Base-by-base conservation (phyloP, 2,888 invertebrate species). In the Phengaris alcon region DNA sequence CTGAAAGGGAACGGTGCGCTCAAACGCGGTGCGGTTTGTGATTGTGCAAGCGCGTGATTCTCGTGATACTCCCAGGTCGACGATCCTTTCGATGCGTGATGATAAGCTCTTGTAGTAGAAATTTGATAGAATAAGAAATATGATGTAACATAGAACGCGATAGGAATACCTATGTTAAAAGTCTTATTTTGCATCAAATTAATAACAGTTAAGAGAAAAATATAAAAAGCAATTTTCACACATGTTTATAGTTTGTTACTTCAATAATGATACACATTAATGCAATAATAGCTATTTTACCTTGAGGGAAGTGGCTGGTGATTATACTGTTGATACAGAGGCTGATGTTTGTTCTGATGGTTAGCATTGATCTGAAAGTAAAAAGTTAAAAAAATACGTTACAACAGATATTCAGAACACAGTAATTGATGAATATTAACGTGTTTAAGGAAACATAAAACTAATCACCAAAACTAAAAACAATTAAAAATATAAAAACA, bases 251-350 rank as follows among this genome's bases (percentile, higher is more conserved):
- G 6, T 51, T 72, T 35, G 22, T 13, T 35, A 52, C 22, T 22
- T 52, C 9, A 72, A 35, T 22, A 13, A 35, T 52, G 52, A 64
- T 64, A 35, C 10, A 48, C 12, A 52, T 72, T 72, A 10, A 15
- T 22, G 7, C 55, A 57, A 48, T 48, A 69, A 48, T 75, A 70
- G 12, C 74, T 74, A 79, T 85, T 52, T 80, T 80, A 93, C 93
- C 93, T 88, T 75, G 87, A 79, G 15, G 88, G 84, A 78, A 90
- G 84, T 5, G 91, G 93, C 79, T 92, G 92, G 80, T 90, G 93
- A 80, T 90, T 91, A 79, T 90, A 86, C 77, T 90, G 91, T 80
- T 87, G 88, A 82, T 89, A 91, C 78, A 85, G 87, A 75, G 86
- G 88, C 81, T 88, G 90, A 77, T 84, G 89, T 80, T 84, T 90